Conservation (phyloP, 2,113 vertebrate genomes). For the Antigone vipio region DNA sequence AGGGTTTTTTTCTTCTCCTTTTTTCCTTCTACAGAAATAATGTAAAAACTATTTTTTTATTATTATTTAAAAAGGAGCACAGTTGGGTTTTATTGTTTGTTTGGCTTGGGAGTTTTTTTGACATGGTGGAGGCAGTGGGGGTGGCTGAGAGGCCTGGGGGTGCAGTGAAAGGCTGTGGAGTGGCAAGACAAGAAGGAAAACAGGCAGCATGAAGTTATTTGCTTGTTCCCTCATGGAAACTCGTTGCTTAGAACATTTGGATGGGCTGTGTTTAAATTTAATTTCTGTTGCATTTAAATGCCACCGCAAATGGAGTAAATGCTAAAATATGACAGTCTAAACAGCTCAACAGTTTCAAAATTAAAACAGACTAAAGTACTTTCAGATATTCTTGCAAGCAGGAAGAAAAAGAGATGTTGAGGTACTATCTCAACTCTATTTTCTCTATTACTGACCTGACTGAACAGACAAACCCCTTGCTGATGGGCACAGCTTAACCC, state of each 20-base stretch:
- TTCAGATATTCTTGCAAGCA: neutral
- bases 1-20: neutral
- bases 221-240: neutral
- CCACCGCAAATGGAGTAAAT: conserved; percentile 14
- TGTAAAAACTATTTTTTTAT: neutral
- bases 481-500: neutral
- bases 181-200: neutral
- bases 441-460: neutral
- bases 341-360: neutral
- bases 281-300: conserved; percentile 37
- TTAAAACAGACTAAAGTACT: neutral
- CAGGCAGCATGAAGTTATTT: neutral
- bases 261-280: neutral
- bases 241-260: neutral
- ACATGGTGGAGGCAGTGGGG: neutral
- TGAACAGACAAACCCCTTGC: neutral
- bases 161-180: neutral
- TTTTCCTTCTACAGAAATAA: neutral
- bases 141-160: neutral
- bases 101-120: neutral
- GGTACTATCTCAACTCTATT: neutral
- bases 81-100: neutral
- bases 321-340: neutral
- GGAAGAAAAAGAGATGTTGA: neutral
- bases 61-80: neutral